Conservation (phyloP, 2,888 invertebrate genomes). For the Arctia plantaginis region DNA sequence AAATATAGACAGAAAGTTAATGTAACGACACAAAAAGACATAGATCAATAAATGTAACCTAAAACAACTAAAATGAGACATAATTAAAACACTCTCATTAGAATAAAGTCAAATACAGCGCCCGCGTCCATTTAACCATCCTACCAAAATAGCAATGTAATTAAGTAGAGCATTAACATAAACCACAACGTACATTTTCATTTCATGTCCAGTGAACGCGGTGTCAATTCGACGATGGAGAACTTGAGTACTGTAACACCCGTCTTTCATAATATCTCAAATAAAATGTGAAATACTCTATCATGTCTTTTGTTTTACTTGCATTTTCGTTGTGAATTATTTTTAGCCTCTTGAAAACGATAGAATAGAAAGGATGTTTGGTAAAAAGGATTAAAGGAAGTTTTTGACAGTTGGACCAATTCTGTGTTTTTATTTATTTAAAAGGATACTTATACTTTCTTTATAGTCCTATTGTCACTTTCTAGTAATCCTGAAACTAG, state of each 20-base stretch:
- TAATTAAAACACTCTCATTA: slow-evolving; percentile 18
- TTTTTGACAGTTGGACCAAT: not conserved
- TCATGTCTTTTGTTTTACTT: slow-evolving; percentile 15
- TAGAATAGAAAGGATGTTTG: not conserved
- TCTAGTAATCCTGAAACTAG: not conserved
- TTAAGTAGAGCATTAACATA: slow-evolving; percentile 46
- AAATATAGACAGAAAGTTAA: not conserved
- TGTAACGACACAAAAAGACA: not conserved
- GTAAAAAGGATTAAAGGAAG: not conserved
- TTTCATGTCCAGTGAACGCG: slow-evolving; percentile 38
- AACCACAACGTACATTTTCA: slow-evolving; percentile 48
- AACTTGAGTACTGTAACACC: slow-evolving; percentile 24
- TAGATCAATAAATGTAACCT: not conserved
- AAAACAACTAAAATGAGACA: not conserved
- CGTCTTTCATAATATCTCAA: slow-evolving; percentile 31
- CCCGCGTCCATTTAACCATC: slow-evolving; percentile 19
- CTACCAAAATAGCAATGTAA: slow-evolving; percentile 38
- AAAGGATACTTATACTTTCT: not conserved
- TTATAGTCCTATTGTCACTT: not conserved
- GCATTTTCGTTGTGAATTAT: not conserved
- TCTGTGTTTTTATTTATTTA: not conserved
- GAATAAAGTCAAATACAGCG: slow-evolving; percentile 14
- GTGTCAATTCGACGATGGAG: slow-evolving; percentile 45
- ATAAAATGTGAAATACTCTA: slow-evolving; percentile 43
- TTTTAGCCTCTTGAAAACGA: too few relatives aligned